Evolutionary conservation across 2,888 invertebrate species (phyloP), one percentile per base, ranked within the genome.

Genomic region (Sipha maydis): DNA sequence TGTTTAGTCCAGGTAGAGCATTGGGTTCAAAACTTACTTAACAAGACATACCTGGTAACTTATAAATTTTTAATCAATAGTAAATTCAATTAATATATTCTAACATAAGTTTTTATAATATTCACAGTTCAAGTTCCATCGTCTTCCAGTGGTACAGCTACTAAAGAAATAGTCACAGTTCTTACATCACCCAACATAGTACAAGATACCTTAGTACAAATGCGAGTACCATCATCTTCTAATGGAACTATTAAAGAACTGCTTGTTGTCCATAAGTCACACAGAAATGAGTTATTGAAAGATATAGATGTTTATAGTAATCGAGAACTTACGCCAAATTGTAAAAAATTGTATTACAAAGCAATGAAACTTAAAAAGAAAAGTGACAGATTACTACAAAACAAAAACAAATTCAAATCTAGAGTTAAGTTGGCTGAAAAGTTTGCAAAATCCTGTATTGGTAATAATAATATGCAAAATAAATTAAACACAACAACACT

Each of bases 321-420:
- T n/a, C 48, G 28, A 38, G 9, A 48, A 4, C 25, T 48, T 54
- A 77, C 77, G 21, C 34, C 77, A 28, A 77, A 54, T 54, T 77
- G 77, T 77, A 77, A 77, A 77, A 77, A 77, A 9, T 28, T 79
- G 19, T 79, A 25, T 79, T 34, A 25, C 21, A 25, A 31, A 79
- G 34, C 79, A 61, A 79, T 79, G 61, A 79, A 79, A 79, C 77
- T 79, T 61, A 61, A 61, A 79, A 61, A 31, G 56, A 79, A 61
- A 56, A 61, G 54, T 79, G 54, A 77, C 78, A 34, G 56, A 61
- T 56, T 31, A 54, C 56, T 56, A 79, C 31, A 56, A 79, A 61
- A 79, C 11, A 79, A 56, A 61, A 56, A 34, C 7, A 79, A 79
- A 54, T 61, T 61, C 17, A 79, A 79, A 79, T 79, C 34, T 34